A percentile compares a stretch with the other conserved stretches of the same genome.
These are phyloP conservation scores for human (Homo sapiens) DNA, from an alignment of 2,113 vertebrate genomes.

Conservation along the genomic window GRCh38 chr20:59070001-59070500, in stretches of 20 bases:
- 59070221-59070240: neutral
- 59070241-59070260: neutral
- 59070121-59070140: neutral
- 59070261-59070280: neutral
- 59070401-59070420: neutral
- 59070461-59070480: neutral
- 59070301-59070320: neutral
- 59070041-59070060: neutral
- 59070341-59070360: too few species aligned
- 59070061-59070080: neutral
- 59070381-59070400: neutral
- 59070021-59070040: rapidly evolving
- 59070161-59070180: neutral
- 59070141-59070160: rapidly evolving
- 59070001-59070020: neutral
- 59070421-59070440: neutral
- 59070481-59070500: too few species aligned
- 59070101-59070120: rapidly evolving
- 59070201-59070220: neutral
- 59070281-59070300: neutral
- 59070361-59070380: neutral
- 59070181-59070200: neutral
- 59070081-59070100: neutral
- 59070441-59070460: neutral
- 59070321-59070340: too few species aligned